Conservation (phyloP, 2,888 invertebrate species). For the Rhingia rostrata region DNA sequence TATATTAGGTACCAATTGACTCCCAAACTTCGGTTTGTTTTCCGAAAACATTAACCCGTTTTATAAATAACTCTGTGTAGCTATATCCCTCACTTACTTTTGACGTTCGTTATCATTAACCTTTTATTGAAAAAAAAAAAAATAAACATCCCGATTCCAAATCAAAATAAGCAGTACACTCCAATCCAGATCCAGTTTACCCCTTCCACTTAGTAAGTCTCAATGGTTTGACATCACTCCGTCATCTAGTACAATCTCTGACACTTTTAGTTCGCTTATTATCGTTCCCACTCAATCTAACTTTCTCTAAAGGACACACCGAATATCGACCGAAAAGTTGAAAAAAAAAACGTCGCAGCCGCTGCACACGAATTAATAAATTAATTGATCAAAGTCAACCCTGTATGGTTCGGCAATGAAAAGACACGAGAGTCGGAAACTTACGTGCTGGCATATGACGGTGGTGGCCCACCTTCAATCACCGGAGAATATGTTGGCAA, state of each 20-base stretch:
- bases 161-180: neutral
- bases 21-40: neutral
- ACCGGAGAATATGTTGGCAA: conserved; percentile 67
- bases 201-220: neutral
- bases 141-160: neutral
- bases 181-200: conserved; percentile 1
- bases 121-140: no score
- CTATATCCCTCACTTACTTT: no score
- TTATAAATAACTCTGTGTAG: no score
- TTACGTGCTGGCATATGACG: conserved; percentile 27
- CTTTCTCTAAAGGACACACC: conserved; percentile 25
- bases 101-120: no score
- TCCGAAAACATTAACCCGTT: neutral
- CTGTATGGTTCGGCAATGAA: conserved; percentile 2
- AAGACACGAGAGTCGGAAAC: conserved; percentile 4
- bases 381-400: conserved; percentile 72
- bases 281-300: conserved; percentile 38
- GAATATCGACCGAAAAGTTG: conserved; percentile 27
- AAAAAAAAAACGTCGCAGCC: conserved; percentile 20
- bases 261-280: conserved; percentile 48
- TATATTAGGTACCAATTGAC: no score
- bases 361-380: conserved; percentile 67
- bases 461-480: conserved; percentile 45
- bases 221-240: conserved; percentile 14
- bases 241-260: conserved; percentile 25